Evolutionary conservation across 2,113 vertebrate species (phyloP).

Genomic region (Motacilla alba): DNA sequence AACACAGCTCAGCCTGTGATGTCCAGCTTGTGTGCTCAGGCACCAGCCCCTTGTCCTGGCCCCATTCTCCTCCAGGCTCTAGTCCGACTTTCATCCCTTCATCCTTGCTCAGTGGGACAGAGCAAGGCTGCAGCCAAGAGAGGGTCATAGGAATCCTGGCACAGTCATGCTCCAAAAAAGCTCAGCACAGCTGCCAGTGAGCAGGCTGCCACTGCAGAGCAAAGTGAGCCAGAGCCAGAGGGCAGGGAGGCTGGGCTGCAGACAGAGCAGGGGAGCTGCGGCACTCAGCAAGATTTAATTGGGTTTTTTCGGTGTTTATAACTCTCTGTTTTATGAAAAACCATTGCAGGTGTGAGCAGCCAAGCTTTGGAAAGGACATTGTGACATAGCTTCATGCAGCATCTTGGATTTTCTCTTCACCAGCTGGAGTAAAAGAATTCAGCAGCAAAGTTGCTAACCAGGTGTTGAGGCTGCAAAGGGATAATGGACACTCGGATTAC

Average conservation of each 20-base stretch:
- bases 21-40: too few relatives aligned
- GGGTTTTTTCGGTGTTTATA: neutral
- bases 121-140: neutral
- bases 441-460: neutral
- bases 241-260: neutral
- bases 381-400: neutral
- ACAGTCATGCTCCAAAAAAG: neutral
- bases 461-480: rapidly evolving
- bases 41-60: neutral
- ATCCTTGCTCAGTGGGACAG: neutral
- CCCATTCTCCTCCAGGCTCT: neutral
- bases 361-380: neutral
- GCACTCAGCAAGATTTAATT: neutral
- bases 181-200: neutral
- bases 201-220: neutral
- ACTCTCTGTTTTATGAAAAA: neutral
- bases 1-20: neutral
- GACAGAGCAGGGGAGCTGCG: rapidly evolving
- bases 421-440: neutral
- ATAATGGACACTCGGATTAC: neutral
- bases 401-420: neutral
- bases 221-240: neutral
- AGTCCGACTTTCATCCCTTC: neutral
- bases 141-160: neutral
- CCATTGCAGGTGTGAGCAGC: neutral